Evolutionary conservation across 2,797 vertebrate genomes (phyloP), one percentile per base, ranked within the genome.

Genomic region (Leucoraja ocellata): DNA sequence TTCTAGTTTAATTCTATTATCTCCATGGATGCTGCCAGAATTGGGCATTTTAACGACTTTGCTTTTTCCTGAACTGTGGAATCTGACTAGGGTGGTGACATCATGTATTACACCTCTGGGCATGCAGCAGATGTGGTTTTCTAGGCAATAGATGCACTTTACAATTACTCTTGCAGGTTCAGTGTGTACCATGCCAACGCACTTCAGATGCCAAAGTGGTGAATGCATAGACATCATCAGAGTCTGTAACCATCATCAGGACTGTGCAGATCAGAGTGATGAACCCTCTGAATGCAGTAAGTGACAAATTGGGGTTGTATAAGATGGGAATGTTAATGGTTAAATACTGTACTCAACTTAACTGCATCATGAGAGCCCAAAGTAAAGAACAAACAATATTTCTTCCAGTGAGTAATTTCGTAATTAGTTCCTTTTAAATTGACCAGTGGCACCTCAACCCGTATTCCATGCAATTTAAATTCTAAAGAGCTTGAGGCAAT

Each of bases 241-340:
- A 96, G 98, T 99, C 6, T 99, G 99, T 95, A 98, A 99, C 96
- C 97, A 98, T 94, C 96, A 96, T 93, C 96, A 97, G 83, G 98
- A 99, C 96, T 99, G 98, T 96, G 97, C 96, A 0, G 99, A 99
- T 96, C 98, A 98, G 98, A 99, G 98, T 25, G 99, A 99, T 23
- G 98, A 99, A 84, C 98, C 98, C 36, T 96, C 98, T 92, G 98
- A 99, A 94, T 99, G 99, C 95, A 96, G 99, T 99, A 96, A 98
- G 98, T 98, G 11, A 39, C 23, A 71, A 58, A 16, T 76, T 54
- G 78, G 9, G 54, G 8, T 36, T 78, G 32, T 39, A 78, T 74
- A 23, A 7, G 71, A 54, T 54, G 46, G 46, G 46, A 74, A 21
- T 74, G 21, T 68, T 68, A 78, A 78, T 32, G n/a, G n/a, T 78